Conservation (phyloP, 2,113 vertebrate genomes). For the Pomatorhinus ruficollis region DNA sequence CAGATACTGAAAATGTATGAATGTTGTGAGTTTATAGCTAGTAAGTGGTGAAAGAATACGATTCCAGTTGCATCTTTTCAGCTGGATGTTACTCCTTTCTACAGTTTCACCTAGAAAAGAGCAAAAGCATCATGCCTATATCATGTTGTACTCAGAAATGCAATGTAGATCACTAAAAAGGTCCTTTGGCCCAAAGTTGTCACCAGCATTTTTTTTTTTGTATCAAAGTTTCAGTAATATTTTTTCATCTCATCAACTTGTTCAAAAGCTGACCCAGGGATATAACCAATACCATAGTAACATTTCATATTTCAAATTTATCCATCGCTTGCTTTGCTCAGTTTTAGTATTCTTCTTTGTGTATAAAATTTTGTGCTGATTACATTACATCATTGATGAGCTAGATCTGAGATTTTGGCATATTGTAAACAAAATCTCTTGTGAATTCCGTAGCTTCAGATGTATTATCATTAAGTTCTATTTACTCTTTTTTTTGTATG, state of each 20-base stretch:
- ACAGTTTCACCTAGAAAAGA: not conserved
- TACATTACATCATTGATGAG: not conserved
- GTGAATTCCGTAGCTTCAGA: not conserved
- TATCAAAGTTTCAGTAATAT: not conserved
- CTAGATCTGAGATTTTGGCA: not conserved
- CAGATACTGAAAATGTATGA: not conserved
- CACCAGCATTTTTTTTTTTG: not conserved
- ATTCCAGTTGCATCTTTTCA: not conserved
- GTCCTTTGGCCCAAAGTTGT: not conserved
- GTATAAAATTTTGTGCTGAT: not conserved
- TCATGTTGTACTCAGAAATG: not conserved
- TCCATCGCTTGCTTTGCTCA: not conserved
- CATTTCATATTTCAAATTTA: not conserved
- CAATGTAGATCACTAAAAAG: not conserved
- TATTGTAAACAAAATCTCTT: not conserved
- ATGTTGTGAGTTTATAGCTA: not conserved
- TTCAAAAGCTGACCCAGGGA: not conserved
- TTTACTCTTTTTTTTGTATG: not conserved
- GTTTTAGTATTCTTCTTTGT: not conserved
- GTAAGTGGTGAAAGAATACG: not conserved
- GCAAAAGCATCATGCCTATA: not conserved
- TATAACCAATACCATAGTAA: not conserved
- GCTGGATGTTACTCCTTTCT: not conserved
- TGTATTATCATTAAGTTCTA: not conserved
- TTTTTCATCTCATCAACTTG: not conserved